Base-by-base conservation (phyloP, 2,113 vertebrate species). In the Macheiramphus alcinus region DNA sequence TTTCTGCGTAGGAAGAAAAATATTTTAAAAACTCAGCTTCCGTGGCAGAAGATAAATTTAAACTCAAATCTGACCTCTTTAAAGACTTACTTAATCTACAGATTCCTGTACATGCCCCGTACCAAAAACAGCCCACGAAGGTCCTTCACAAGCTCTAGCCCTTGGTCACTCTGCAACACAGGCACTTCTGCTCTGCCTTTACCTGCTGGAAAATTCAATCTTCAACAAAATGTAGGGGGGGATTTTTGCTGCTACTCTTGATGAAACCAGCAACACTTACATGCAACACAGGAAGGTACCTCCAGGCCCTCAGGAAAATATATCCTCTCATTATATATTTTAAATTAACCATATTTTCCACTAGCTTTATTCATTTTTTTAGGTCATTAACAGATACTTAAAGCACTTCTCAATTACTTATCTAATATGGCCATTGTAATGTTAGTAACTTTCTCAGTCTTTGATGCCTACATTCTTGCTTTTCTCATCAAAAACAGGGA, bases 121-220 rank as follows among this genome's bases (percentile, higher is more conserved):
- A 80, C 22, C 22, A 65, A 75, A 79, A 86, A 38, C 2, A 13
- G 58, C 48, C 50, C 36, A 6, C 7, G 15, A 21, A 74, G 38
- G 27, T 73, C 40, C 22, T 65, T 91, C 66, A 32, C 62, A 76
- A 74, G 67, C 75, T 62, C 40, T 36, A 52, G 25, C 20, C 29
- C 71, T 76, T 1, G 0, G 59, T 75, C 5, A 0, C 23, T 66
- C 52, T 66, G 32, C 1, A 1, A 29, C 6, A 1, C 17, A 55
- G 17, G 26, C 3, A 0, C 15, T 80, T 86, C 68, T 86, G 43
- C 18, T 80, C 50, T 81, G 53, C 22, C 29, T 92, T 80, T 73
- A 16, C 34, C 36, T 32, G 36, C 45, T 66, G 56, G 25, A 76
- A 88, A 90, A 86, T 2, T 55, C 31, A 78, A 79, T 38, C 34